Evolutionary conservation across 2,888 invertebrate species (phyloP).

Genomic region (Sipha maydis): DNA sequence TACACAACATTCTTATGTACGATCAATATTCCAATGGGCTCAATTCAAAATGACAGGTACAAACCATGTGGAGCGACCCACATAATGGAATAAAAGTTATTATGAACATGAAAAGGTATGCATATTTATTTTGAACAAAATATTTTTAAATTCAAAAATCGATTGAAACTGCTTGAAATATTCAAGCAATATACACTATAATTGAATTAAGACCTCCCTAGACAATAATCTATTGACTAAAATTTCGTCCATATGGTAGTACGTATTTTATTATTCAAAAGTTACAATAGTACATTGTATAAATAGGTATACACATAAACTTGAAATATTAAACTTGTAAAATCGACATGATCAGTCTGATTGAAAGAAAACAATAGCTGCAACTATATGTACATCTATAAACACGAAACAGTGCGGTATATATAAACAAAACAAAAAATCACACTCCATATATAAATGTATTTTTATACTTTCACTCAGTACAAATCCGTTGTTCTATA

Average conservation of each 20-base stretch:
- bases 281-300: not conserved
- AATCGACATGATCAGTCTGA: constrained; percentile 6
- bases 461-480: constrained; percentile 51
- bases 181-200: not conserved
- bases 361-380: constrained; percentile 41
- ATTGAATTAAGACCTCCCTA: not conserved
- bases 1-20: not conserved
- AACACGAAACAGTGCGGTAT: constrained; percentile 40
- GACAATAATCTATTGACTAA: not conserved
- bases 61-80: constrained; percentile 26
- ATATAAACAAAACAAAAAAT: constrained; percentile 24
- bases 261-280: constrained; percentile 5
- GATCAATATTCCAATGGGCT: constrained; percentile 48
- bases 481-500: constrained; percentile 6
- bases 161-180: not conserved
- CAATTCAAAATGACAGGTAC: constrained; percentile 20
- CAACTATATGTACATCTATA: not conserved
- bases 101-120: not conserved
- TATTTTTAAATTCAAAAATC: not conserved
- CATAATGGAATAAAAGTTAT: constrained; percentile 35
- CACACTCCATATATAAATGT: constrained; percentile 22
- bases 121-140: constrained; percentile 19
- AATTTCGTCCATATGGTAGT: not conserved
- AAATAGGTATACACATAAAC: not conserved
- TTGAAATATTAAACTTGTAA: constrained; percentile 8